A percentile compares a stretch with the other conserved stretches of the same genome.
phyloP scores from a whole-genome alignment of 2,888 invertebrate genomes.

The Galerucella calmariensis region DNA sequence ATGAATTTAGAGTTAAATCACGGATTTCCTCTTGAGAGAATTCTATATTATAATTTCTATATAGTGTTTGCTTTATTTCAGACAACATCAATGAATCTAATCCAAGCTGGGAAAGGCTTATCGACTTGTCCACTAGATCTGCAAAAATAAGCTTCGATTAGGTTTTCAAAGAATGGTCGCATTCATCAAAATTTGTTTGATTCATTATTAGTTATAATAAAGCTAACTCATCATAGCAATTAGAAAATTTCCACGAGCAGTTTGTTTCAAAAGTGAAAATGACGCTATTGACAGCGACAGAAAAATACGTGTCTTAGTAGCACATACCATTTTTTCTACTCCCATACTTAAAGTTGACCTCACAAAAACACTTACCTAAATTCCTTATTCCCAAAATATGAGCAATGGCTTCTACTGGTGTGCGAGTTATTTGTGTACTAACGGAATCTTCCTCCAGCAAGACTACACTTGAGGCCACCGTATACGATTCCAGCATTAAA shows the following conservation, averaged over 20 bases:
- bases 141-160: constrained; percentile 18
- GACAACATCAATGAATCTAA: constrained; percentile 50
- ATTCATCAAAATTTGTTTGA: background rate
- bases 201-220: too few relatives aligned
- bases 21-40: constrained; percentile 44
- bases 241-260: too few relatives aligned
- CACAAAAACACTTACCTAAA: constrained; percentile 38
- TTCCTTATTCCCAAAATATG: constrained; percentile 50
- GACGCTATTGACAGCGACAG: too few relatives aligned
- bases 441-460: constrained; percentile 25
- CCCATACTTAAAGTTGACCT: too few relatives aligned
- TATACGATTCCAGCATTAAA: constrained; percentile 45
- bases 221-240: too few relatives aligned
- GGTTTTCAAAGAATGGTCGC: background rate
- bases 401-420: constrained; percentile 45
- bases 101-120: constrained; percentile 47
- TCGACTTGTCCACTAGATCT: constrained; percentile 44
- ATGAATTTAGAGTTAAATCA: constrained; percentile 42
- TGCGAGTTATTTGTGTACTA: constrained; percentile 22
- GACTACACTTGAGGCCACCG: constrained; percentile 46
- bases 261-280: too few relatives aligned
- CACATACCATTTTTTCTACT: too few relatives aligned
- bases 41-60: constrained; percentile 48
- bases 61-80: constrained; percentile 52
- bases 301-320: too few relatives aligned